Evolutionary conservation across 2,797 vertebrate genomes (phyloP), one percentile per base, ranked within the genome.

Genomic region (Lacerta agilis): DNA sequence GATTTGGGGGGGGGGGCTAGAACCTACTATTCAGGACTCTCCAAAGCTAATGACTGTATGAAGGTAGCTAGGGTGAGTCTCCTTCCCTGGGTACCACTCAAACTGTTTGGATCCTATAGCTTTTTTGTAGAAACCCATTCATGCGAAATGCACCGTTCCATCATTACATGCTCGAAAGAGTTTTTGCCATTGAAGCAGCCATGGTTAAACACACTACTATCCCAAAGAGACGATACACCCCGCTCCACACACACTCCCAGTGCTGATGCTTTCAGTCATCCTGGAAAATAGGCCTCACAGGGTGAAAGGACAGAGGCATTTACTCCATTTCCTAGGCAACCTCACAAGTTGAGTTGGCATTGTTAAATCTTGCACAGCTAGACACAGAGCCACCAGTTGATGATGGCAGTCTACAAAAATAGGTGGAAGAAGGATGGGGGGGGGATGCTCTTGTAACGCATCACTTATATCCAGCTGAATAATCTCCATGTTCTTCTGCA

Each of bases 341-440:
- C 95, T 95, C 92, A 90, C 96, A 93, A 91, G 94, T 94, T 0
- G 83, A 90, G 92, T 41, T 77, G 29, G 91, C 88, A 94, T 96
- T 96, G 96, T 96, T 95, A 88, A 96, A 94, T 87, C 94, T 94
- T 93, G 88, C 92, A 92, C 91, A 83, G 90, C 89, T 95, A 88
- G 85, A 87, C 91, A 93, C 92, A 90, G 92, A 91, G 64, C 89
- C 92, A 95, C 95, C 95, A 95, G 94, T 95, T 91, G 94, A 96
- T 95, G 86, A 93, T 91, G 15, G 83, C 93, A 36, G 15, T 91
- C 90, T 83, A 55, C 41, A 92, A 88, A 96, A 96, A 96, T 88
- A 93, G 86, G 85, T 33, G 8, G 29, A 33, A 5, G 82, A 79
- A 90, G 92, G 93, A 76, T 38, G 78, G 49, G 13, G 38, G 38